Evolutionary conservation across 2,888 invertebrate genomes (phyloP).

Genomic region (Abrostola tripartita): DNA sequence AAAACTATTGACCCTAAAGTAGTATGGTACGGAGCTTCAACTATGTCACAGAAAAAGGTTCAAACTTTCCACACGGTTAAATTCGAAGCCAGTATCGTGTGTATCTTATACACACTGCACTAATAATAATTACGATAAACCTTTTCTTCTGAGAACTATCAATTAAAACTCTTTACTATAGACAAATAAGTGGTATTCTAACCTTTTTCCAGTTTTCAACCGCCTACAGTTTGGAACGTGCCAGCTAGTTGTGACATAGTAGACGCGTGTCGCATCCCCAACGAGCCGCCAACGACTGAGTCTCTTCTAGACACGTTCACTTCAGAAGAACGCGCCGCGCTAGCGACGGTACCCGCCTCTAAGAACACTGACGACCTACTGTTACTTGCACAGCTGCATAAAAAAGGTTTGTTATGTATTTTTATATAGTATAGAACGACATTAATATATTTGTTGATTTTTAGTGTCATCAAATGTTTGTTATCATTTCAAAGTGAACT

Average conservation of each 20-base stretch:
- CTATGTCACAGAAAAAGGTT: too few species aligned
- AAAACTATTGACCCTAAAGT: too few species aligned
- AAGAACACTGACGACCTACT: conserved; percentile 92
- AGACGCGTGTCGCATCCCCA: conserved; percentile 67
- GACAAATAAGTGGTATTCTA: conserved; percentile 2
- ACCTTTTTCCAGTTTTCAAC: conserved; percentile 79
- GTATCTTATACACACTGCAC: too few species aligned
- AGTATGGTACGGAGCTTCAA: too few species aligned
- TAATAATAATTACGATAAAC: too few species aligned
- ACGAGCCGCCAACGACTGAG: conserved; percentile 70
- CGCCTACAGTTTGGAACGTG: conserved; percentile 81
- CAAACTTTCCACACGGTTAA: too few species aligned
- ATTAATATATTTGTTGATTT: too few species aligned
- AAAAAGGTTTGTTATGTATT: conserved; percentile 77
- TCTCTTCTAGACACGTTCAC: conserved; percentile 89
- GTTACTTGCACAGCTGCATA: conserved; percentile 90
- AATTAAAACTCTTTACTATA: background rate
- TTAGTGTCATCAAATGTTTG: too few species aligned
- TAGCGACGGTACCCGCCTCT: conserved; percentile 92
- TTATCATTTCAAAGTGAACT: too few species aligned
- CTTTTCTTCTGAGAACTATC: background rate
- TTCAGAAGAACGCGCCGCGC: conserved; percentile 90
- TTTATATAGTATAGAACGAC: background rate
- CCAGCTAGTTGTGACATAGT: conserved; percentile 76
- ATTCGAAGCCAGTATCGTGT: too few species aligned